Conservation (phyloP, 2,797 vertebrate species). For the Ceyx erithaca region DNA sequence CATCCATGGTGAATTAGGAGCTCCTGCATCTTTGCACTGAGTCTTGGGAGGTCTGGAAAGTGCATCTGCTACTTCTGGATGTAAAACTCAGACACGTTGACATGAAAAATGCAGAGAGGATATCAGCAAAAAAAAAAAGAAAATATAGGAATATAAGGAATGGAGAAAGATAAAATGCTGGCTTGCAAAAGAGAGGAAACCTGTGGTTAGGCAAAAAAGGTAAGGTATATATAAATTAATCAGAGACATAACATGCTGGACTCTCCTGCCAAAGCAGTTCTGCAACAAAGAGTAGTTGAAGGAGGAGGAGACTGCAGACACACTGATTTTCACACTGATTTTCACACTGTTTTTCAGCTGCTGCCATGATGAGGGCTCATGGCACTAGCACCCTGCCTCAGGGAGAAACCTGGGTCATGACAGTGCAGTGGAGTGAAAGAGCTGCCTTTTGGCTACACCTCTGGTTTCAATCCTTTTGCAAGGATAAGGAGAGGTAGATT, state of each 20-base stretch:
- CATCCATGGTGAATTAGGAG: background rate
- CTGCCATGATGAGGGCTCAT: background rate
- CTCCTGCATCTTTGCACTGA: fast-evolving
- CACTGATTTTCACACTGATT: background rate
- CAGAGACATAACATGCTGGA: background rate
- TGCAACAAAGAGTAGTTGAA: background rate
- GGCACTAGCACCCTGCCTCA: background rate
- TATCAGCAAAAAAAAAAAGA: background rate
- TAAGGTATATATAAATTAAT: background rate
- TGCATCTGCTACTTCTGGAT: background rate
- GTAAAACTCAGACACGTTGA: background rate
- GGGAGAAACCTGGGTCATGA: background rate
- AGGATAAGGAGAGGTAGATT: background rate
- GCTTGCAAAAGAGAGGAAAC: background rate
- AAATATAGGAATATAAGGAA: background rate
- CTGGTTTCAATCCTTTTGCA: background rate
- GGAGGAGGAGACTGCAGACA: background rate
- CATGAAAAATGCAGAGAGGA: background rate
- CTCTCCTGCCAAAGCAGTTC: background rate
- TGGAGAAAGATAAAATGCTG: background rate
- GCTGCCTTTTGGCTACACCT: background rate
- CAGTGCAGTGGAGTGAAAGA: background rate
- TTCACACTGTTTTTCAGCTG: background rate
- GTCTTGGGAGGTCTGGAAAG: background rate
- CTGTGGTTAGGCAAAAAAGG: background rate